Base-by-base conservation (phyloP, 1,140 invertebrate genomes). In the Eulimnadia texana region DNA sequence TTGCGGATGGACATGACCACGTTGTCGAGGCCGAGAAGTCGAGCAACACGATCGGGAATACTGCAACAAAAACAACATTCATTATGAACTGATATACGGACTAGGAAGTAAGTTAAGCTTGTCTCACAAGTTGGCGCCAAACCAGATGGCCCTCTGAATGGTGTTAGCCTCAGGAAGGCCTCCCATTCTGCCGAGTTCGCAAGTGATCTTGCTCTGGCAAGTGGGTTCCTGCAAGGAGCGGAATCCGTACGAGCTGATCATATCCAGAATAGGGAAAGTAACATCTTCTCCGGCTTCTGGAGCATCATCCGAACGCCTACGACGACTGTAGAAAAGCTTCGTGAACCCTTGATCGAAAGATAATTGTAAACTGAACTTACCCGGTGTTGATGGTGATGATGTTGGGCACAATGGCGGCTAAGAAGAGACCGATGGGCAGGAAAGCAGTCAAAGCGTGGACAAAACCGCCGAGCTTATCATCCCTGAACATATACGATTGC, bases 361-460 rank as follows among this genome's bases (percentile, higher is more conserved):
- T 3, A 16, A 27, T 55, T 24, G 9, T 55, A n/a, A 27, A 24
- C 23, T 55, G 27, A 55, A 63, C 69, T 71, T 66, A 75, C 74
- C 68, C 69, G 54, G 70, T 67, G 24, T 67, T 69, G 51, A 80
- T 70, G 53, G 72, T 78, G 61, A 80, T 72, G 62, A 80, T 67
- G 54, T 68, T 75, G 2, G 79, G 79, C 0, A 78, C 78, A 33
- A 80, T 68, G 0, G 79, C 78, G 20, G 78, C 78, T 24, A 80
- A 72, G 62, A 80, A 73, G 29, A 80, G 68, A 0, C 78, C 78
- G 13, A 79, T 74, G 0, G 79, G 79, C 51, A 80, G 70, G 63
- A 79, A 70, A 22, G 79, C 74, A 2, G 76, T 75, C 53, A 79
- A 68, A 64, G 79, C 69, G 59, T 74, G 29, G 6, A 63, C 50